Evolutionary conservation across 2,113 vertebrate species (phyloP).

Genomic region (Chaenocephalus aceratus): DNA sequence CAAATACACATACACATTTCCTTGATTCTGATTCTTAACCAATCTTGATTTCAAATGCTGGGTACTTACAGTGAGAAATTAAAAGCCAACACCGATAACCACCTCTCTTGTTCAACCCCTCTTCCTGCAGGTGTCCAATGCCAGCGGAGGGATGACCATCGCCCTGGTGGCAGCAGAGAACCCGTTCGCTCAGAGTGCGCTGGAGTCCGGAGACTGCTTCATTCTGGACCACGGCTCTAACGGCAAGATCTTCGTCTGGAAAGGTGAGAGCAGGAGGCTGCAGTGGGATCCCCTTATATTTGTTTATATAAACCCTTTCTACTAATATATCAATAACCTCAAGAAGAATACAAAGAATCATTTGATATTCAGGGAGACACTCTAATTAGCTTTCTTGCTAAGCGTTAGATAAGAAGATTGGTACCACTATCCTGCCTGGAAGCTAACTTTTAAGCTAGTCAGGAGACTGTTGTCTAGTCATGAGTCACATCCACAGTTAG

Average conservation of each 20-base stretch:
- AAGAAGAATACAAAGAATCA: no score
- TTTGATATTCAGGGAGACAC: no score
- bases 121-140: constrained; percentile 89
- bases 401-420: not conserved
- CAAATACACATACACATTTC: no score
- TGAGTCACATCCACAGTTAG: not conserved
- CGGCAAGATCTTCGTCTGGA: constrained; percentile 97
- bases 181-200: constrained; percentile 92
- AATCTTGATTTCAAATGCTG: no score
- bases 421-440: not conserved
- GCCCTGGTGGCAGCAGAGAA: constrained; percentile 95
- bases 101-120: not conserved
- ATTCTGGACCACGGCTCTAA: constrained; percentile 95
- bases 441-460: not conserved
- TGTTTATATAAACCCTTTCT: not conserved
- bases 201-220: constrained; percentile 94
- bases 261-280: constrained; percentile 84
- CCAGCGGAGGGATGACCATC: constrained; percentile 88
- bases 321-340: no score
- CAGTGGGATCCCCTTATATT: not conserved
- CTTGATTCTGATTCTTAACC: no score
- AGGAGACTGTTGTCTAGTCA: not conserved
- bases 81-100: not conserved
- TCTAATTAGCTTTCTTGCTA: no score
- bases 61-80: no score